Percentiles rank a stretch among this genome's conserved stretches.
These are phyloP conservation scores for Bucorvus abyssinicus DNA, from an alignment of 2,797 vertebrate genomes.

Conservation along the genomic window DNA sequence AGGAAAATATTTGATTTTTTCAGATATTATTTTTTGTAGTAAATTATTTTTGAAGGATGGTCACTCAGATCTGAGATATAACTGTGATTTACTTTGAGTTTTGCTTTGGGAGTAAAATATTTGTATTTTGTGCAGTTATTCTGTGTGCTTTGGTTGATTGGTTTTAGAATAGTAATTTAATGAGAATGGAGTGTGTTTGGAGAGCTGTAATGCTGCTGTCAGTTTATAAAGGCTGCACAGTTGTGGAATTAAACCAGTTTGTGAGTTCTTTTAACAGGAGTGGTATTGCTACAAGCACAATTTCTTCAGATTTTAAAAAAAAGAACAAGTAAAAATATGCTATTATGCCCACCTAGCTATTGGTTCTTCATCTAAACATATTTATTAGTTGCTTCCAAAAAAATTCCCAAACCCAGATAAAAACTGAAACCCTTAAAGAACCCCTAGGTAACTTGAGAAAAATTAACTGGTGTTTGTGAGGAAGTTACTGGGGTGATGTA, in stretches of 20 bases:
- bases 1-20: not conserved
- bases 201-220: constrained; percentile 69
- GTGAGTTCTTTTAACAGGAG: constrained; percentile 53
- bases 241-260: constrained; percentile 59
- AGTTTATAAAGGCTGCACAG: constrained; percentile 71
- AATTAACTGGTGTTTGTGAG: not conserved
- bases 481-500: not conserved
- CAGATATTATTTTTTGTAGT: not conserved
- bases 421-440: not conserved
- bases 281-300: constrained; percentile 15
- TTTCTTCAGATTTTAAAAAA: constrained; percentile 38
- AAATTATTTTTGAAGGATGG: not conserved
- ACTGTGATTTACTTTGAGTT: constrained; percentile 42
- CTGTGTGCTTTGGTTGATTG: constrained; percentile 76
- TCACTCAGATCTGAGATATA: constrained; percentile 31
- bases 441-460: not conserved
- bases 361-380: not conserved
- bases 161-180: constrained; percentile 84
- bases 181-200: constrained; percentile 80
- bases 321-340: constrained; percentile 51
- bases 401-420: not conserved
- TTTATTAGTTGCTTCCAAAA: not conserved
- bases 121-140: constrained; percentile 67
- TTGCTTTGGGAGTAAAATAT: constrained; percentile 27
- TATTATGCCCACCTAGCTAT: not conserved